Evolutionary conservation across 2,797 vertebrate species (phyloP).

Genomic region (Semaprochilodus insignis): DNA sequence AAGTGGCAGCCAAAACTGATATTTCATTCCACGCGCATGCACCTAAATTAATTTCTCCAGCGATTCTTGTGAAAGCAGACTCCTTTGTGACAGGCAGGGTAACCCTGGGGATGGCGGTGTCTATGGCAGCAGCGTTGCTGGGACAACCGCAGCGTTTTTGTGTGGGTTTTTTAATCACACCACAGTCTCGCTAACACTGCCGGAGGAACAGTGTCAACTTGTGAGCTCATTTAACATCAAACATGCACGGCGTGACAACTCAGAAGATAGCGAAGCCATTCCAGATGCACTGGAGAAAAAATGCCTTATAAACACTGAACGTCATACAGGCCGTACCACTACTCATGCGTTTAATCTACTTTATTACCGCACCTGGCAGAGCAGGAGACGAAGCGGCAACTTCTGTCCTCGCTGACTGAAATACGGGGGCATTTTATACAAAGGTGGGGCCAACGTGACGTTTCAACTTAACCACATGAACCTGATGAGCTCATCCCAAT

Average conservation of each 20-base stretch:
- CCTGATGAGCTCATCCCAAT: no score
- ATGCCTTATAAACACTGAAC: not conserved
- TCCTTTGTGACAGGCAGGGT: constrained; percentile 12
- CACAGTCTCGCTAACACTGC: constrained; percentile 15
- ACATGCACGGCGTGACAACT: constrained; percentile 9
- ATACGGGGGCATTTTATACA: not conserved
- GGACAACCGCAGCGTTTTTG: constrained; percentile 6
- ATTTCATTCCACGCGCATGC: not conserved
- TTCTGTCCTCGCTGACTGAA: not conserved
- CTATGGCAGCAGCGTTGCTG: constrained; percentile 16
- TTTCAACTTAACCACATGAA: not conserved
- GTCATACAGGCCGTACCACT: not conserved
- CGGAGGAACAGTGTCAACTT: constrained; percentile 20
- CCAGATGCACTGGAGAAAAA: not conserved
- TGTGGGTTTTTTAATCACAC: constrained; percentile 41
- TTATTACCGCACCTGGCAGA: not conserved
- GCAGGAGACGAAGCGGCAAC: not conserved
- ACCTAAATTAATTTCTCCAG: constrained; percentile 5
- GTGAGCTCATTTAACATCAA: constrained; percentile 1
- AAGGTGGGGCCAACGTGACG: not conserved
- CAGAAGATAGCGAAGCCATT: not conserved
- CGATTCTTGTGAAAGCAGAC: not conserved
- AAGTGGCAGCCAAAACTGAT: not conserved
- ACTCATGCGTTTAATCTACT: not conserved
- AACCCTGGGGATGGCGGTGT: constrained; percentile 9